These are phyloP conservation scores for Dissostichus mawsoni DNA, from an alignment of 2,113 vertebrate genomes.

Conservation along the genomic window DNA sequence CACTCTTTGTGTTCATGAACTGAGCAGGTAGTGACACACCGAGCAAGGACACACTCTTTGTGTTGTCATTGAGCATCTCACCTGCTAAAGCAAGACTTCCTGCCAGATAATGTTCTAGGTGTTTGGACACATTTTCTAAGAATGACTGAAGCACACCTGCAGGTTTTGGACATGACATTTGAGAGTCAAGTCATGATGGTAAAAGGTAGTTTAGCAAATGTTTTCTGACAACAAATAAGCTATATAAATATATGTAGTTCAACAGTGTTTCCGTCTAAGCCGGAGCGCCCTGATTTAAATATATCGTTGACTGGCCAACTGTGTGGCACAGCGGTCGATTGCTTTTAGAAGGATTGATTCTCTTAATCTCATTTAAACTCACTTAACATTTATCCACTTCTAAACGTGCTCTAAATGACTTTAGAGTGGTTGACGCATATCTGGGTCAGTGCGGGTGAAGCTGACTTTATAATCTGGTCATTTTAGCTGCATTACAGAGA, in stretches of 20 bases:
- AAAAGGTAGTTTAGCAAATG: neutral
- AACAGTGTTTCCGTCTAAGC: slow-evolving; percentile 13
- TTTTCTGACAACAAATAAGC: neutral
- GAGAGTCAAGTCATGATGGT: accelerated
- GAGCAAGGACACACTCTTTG: neutral
- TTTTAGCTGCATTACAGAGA: slow-evolving; percentile 18
- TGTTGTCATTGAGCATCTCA: neutral
- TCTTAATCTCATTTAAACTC: slow-evolving; percentile 36
- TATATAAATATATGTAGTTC: neutral
- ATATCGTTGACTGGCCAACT: slow-evolving; percentile 18
- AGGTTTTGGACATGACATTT: neutral
- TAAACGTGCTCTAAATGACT: slow-evolving; percentile 42
- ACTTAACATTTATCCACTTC: slow-evolving; percentile 48
- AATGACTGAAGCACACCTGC: neutral
- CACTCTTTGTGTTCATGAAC: neutral
- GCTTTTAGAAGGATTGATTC: slow-evolving; percentile 44
- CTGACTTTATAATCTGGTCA: slow-evolving; percentile 11
- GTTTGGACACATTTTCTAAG: neutral
- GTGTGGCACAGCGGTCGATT: slow-evolving; percentile 33
- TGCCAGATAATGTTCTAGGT: neutral
- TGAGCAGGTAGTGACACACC: neutral
- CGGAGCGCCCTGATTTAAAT: slow-evolving; percentile 33
- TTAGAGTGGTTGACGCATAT: slow-evolving; percentile 3
- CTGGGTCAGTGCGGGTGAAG: neutral
- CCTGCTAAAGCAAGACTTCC: neutral